Base-by-base conservation (phyloP, 23 tunicate genomes). In the Ciona savignyi region DNA sequence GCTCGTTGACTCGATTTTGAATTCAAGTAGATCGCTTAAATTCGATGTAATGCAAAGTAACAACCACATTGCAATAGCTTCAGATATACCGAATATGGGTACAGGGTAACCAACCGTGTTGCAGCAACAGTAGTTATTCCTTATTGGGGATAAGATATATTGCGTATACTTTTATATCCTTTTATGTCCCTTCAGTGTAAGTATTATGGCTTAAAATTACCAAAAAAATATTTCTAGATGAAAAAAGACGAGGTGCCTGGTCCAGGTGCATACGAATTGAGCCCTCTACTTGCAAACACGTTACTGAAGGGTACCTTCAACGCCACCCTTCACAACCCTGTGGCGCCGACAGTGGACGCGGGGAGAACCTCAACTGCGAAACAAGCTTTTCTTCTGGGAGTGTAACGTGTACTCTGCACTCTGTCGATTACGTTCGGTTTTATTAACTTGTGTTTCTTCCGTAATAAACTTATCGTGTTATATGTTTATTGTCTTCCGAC, bases 301-400 rank as follows among this genome's bases (percentile, higher is more conserved):
- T 60, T 91, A 27, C 73, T 91, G 48, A 75, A 85, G 66, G 97
- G 97, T 65, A 91, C 97, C 0, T 91, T 91, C 70, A 91, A 91
- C 62, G 91, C 97, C 23, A 91, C 97, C 0, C 33, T 91, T 22
- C 87, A 84, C 76, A 84, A 91, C 72, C 97, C 97, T 20, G 80
- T 85, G 1, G 70, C 89, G 0, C 89, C 85, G 3, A 67, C 56
- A 27, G 29, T 78, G 3, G 77, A 84, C 35, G 42, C 80, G 3
- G 89, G 74, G 20, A 30, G 85, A 30, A 79, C 89, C 31, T 31
- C 97, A 48, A 90, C 81, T 0, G 78, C 81, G 23, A 90, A 83
- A 62, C 97, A 90, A 63, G 97, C 97, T 30, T 83, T 90, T 51
- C 27, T 83, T 61, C 68, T 90, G 0, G 97, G 89, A 23, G 97